Percentiles rank a stretch among this genome's conserved stretches.
These are phyloP conservation scores for Sebastolobus altivelis DNA, from an alignment of 2,797 vertebrate species.

Conservation along the genomic window DNA sequence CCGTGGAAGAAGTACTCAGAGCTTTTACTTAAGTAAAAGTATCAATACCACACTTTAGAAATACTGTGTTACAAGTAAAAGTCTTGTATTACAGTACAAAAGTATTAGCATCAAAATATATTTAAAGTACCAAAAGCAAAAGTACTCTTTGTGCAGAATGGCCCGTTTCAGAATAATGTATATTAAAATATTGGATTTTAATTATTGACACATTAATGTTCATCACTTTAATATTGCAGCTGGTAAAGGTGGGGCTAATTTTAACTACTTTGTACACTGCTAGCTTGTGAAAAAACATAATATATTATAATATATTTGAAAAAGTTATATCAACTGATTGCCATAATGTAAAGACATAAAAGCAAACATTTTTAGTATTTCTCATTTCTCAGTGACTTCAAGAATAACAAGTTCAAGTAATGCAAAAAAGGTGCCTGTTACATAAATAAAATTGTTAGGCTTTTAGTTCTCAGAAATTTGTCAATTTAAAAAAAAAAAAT, in stretches of 20 bases:
- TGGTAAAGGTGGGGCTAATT: background rate
- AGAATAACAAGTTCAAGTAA: background rate
- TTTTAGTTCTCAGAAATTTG: background rate
- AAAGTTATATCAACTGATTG: too few species aligned
- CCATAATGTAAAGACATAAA: too few species aligned
- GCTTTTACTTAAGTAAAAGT: background rate
- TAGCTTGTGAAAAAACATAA: background rate
- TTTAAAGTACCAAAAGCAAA: background rate
- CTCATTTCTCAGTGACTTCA: too few species aligned
- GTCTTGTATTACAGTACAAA: background rate
- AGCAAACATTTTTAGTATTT: too few species aligned
- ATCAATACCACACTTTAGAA: background rate
- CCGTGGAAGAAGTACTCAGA: background rate
- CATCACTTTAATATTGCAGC: background rate
- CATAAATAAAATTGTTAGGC: background rate
- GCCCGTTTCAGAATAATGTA: too few species aligned
- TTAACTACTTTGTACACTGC: background rate
- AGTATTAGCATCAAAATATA: background rate
- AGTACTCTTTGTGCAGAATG: too few species aligned
- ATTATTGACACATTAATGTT: too few species aligned
- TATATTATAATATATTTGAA: too few species aligned
- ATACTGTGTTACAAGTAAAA: too few species aligned
- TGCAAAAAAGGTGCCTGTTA: background rate
- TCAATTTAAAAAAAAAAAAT: background rate
- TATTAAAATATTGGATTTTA: too few species aligned